Percentiles rank a stretch among this genome's conserved stretches.
These are phyloP conservation scores for Anguilla megastoma DNA, from an alignment of 2,797 vertebrate genomes.

Conservation along the genomic window DNA sequence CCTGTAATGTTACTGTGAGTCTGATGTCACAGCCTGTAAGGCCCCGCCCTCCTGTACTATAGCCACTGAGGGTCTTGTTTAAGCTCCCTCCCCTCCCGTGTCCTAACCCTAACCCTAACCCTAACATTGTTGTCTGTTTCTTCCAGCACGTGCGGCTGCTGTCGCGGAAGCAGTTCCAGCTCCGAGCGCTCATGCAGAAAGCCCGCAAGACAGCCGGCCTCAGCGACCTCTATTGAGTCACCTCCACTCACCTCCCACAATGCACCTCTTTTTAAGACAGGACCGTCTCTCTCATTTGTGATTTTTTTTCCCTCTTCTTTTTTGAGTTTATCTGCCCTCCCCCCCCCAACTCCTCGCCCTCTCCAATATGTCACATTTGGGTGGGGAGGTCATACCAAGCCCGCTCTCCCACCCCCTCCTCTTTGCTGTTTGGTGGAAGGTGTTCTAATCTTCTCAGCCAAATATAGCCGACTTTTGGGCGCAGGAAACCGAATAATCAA, in stretches of 20 bases:
- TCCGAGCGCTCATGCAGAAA: slow-evolving; percentile 98
- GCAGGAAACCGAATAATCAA: neutral
- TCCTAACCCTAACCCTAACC: neutral
- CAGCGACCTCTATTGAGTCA: slow-evolving; percentile 91
- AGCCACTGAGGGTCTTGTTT: neutral
- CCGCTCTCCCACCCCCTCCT: neutral
- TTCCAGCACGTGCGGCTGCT: slow-evolving; percentile 92
- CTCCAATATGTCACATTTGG: neutral
- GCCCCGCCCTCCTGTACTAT: no score
- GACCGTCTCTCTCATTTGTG: neutral
- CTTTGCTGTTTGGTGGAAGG: neutral
- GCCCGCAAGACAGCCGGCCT: slow-evolving; percentile 97
- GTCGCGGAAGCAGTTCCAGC: slow-evolving; percentile 98
- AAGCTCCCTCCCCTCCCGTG: neutral
- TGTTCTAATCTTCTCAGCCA: neutral
- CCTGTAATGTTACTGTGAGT: no score
- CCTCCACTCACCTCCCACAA: slow-evolving; percentile 82
- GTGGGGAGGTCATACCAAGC: neutral
- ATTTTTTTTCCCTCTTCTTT: neutral
- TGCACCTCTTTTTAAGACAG: neutral
- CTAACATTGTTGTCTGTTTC: slow-evolving; percentile 8
- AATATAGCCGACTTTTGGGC: neutral
- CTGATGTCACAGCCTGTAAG: no score
- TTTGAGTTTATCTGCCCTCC: neutral
- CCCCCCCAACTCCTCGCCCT: neutral